Evolutionary conservation across 2,113 vertebrate species (phyloP), one percentile per base, ranked within the genome.

Genomic region (Ariopsis seemanni): DNA sequence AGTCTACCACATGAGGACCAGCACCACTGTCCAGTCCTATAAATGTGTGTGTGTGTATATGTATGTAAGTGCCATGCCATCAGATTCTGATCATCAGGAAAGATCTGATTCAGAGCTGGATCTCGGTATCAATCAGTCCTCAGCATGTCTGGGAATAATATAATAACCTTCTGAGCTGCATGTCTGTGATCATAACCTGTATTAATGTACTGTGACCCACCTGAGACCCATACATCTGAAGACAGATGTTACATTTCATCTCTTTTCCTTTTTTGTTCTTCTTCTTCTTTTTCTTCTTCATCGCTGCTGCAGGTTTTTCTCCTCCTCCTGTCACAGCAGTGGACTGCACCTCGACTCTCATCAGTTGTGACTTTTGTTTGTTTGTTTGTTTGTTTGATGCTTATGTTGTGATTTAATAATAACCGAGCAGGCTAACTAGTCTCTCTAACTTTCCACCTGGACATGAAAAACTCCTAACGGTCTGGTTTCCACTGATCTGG

Each of bases 181-280:
- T 34, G 20, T 25, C 20, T 53, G 48, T 77, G 48, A 77, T 77
- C 34, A 52, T 52, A 27, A 30, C 20, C 48, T 77, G 10, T 52
- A 11, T 12, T 30, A 27, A 69, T 71, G 0, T 14, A 17, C 1
- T 20, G 34, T n/a, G 60, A 84, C 82, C 52, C 65, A 84, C 82
- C 50, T 71, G 20, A 18, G 17, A 10, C 17, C 30, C 27, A n/a
- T 55, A 84, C 50, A 55, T 11, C 0, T 55, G 1, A 4, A 84
- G 52, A 34, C 82, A 84, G 82, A 84, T 84, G n/a, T 71, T 11
- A 71, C 81, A 77, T 83, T 83, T 75, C 9, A 1, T 20, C 71
- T 34, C 7, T 7, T 0, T 14, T 84, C n/a, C 20, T 11, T 84
- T 55, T 0, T 10, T 55, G 4, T 53, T 63, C 4, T 58, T 80